A percentile compares a stretch with the other conserved stretches of the same genome.
These are phyloP conservation scores for Necrosyrtes monachus DNA, from an alignment of 2,797 vertebrate genomes.

Conservation along the genomic window DNA sequence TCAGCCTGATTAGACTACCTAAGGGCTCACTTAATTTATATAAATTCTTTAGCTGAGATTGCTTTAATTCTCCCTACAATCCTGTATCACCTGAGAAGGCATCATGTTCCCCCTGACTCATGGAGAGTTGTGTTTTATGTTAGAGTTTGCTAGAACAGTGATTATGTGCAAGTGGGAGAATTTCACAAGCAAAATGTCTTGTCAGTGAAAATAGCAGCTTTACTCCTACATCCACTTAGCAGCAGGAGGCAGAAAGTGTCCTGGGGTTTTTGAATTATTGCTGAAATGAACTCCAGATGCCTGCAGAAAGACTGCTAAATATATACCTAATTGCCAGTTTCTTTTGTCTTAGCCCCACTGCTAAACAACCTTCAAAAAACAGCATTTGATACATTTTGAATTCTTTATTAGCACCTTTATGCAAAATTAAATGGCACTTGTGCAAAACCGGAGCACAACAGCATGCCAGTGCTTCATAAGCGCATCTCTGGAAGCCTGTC, in stretches of 20 bases:
- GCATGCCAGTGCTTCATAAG: neutral
- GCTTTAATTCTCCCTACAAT: slow-evolving; percentile 8
- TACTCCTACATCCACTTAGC: slow-evolving; percentile 72
- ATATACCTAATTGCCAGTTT: slow-evolving; percentile 64
- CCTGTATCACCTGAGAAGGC: neutral
- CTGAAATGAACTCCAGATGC: slow-evolving; percentile 68
- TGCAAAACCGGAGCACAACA: neutral
- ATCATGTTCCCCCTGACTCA: slow-evolving; percentile 14
- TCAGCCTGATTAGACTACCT: neutral
- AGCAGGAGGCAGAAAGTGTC: slow-evolving; percentile 67
- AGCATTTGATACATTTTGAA: slow-evolving; percentile 27
- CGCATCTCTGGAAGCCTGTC: neutral
- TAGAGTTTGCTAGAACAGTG: slow-evolving; percentile 54
- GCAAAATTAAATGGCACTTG: slow-evolving; percentile 30
- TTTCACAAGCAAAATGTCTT: slow-evolving; percentile 72
- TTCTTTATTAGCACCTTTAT: slow-evolving; percentile 30
- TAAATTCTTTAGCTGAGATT: neutral
- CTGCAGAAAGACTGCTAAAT: slow-evolving; percentile 69
- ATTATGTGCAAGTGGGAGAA: slow-evolving; percentile 65
- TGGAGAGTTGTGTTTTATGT: slow-evolving; percentile 28
- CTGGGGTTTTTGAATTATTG: slow-evolving; percentile 65
- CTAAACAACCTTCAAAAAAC: slow-evolving; percentile 60
- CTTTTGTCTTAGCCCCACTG: slow-evolving; percentile 54
- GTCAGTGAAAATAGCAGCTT: slow-evolving; percentile 70
- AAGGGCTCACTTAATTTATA: neutral